Evolutionary conservation across 2,888 invertebrate species (phyloP).

Genomic region (Encarsia formosa): DNA sequence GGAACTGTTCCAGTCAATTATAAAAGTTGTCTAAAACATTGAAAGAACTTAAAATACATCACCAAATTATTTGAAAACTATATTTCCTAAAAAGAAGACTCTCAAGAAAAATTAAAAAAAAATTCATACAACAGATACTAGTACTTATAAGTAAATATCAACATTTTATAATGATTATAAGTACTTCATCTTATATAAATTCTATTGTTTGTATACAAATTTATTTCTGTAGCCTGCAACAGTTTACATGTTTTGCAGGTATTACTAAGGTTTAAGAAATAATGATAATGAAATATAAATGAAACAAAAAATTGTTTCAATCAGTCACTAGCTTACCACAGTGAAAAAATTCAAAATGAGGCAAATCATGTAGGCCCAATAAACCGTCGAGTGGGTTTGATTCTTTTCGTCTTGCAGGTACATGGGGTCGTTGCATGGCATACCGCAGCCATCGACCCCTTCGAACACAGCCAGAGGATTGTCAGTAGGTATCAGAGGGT

Average conservation of each 20-base stretch:
- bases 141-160: too few species aligned
- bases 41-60: too few species aligned
- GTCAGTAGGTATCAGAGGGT: conserved; percentile 79
- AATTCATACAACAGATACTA: too few species aligned
- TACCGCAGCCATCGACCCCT: conserved; percentile 84
- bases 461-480: conserved; percentile 53
- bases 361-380: conserved; percentile 74
- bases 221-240: too few species aligned
- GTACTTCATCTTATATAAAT: too few species aligned
- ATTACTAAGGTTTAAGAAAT: not conserved
- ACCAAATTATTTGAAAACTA: too few species aligned
- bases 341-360: conserved; percentile 71
- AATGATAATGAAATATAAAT: not conserved
- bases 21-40: too few species aligned
- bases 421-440: conserved; percentile 84
- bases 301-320: not conserved
- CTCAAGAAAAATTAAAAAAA: too few species aligned
- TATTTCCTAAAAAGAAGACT: too few species aligned
- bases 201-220: too few species aligned
- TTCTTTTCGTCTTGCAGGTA: conserved; percentile 80
- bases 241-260: too few species aligned
- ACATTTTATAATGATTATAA: too few species aligned
- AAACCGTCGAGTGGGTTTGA: conserved; percentile 77
- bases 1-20: conserved; percentile 88
- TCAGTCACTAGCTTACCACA: conserved; percentile 60